phyloP scores from a whole-genome alignment of 2,113 vertebrate genomes.

The Cavia porcellus region DNA sequence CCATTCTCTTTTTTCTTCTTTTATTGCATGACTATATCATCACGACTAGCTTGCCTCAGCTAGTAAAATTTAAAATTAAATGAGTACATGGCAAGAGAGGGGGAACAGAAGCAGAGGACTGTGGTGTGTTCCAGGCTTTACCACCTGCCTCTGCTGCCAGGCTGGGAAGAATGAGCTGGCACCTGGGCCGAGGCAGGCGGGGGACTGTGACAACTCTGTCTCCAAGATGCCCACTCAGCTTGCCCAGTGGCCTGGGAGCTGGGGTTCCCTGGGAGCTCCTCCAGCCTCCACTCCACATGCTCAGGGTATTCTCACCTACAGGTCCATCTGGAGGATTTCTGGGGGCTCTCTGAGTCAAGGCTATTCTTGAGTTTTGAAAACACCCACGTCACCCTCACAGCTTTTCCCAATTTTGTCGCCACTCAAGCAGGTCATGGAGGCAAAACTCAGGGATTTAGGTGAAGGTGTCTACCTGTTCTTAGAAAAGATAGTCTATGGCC shows the following conservation, averaged over 20 bases:
- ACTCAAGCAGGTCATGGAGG: accelerated
- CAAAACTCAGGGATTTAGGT: accelerated
- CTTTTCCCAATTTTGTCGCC: neutral
- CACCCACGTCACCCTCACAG: neutral
- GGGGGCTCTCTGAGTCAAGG: slow-evolving; percentile 17
- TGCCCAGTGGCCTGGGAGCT: accelerated
- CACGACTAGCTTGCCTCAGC: neutral
- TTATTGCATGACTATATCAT: neutral
- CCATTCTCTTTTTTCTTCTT: neutral
- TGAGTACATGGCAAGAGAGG: neutral
- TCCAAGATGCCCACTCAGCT: accelerated
- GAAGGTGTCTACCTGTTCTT: accelerated
- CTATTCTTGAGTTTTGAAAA: slow-evolving; percentile 40
- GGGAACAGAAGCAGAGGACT: neutral
- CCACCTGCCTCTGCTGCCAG: too few relatives aligned
- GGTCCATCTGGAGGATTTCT: neutral
- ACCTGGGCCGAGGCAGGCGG: accelerated
- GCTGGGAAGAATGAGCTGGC: neutral
- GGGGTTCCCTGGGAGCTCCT: neutral
- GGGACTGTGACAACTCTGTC: accelerated
- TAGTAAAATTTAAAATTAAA: slow-evolving; percentile 46
- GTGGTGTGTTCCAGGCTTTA: neutral
- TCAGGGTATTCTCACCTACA: neutral
- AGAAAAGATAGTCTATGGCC: neutral
- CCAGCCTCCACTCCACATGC: neutral